Base-by-base conservation (phyloP, 2,888 invertebrate genomes). In the Cordylochernes scorpioides region DNA sequence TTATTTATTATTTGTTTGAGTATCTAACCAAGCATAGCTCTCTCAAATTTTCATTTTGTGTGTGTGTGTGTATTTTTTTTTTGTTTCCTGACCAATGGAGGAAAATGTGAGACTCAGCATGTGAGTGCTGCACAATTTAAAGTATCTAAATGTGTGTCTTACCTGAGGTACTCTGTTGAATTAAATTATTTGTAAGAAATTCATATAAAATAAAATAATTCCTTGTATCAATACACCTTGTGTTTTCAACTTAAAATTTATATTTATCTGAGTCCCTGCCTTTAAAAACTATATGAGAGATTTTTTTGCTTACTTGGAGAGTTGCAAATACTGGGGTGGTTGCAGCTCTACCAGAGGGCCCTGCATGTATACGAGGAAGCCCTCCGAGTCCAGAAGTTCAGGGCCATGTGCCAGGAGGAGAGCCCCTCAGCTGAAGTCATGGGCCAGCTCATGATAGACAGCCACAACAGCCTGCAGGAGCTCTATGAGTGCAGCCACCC, bases 401-500 rank as follows among this genome's bases (percentile, higher is more conserved):
- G 69, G 40, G 50, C 57, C 27, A 54, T 63, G 24, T 77, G 78
- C 46, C 50, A 53, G 27, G 32, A 27, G 12, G 32, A 29, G 15
- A 24, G 27, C n/a, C 45, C 42, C 12, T 30, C 31, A 14, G 26
- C 29, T 4, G 29, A 34, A 53, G 38, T 60, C 28, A 57, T 91
- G 27, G 88, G 88, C 2, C 51, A 58, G 35, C 59, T 94, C 28
- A 88, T 99, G 82, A 65, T 65, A 26, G 64, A 66, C 31, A 91
- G 91, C 45, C 94, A 97, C 49, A 56, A 60, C 19, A 91, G 88
- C 47, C 63, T 91, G 29, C 62, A 67, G 32, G 64, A 67, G 35
- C 57, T 75, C 3, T 97, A 86, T 52, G 78, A 94, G 51, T 94
- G 94, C 54, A 88, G 88, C 32, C 82, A 86, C 57, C 63, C 68